phyloP scores from a whole-genome alignment of 2,888 invertebrate species.

The Ecdyonurus torrentis region DNA sequence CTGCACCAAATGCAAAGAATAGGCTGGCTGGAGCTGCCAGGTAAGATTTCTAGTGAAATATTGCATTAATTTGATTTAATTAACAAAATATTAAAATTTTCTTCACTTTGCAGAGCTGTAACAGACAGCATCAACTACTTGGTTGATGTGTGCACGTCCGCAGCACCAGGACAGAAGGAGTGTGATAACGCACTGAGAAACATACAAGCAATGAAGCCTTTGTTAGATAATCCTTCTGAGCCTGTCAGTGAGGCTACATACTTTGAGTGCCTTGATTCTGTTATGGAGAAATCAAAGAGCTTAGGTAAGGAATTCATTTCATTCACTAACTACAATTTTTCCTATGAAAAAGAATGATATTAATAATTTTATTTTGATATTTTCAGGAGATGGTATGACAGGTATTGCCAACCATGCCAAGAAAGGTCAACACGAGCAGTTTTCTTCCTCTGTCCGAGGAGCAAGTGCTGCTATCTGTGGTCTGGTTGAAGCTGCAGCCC shows the following conservation, averaged over 20 bases:
- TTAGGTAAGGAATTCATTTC: conserved; percentile 33
- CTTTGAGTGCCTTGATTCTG: conserved; percentile 82
- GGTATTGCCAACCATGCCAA: conserved; percentile 89
- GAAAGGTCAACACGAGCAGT: conserved; percentile 65
- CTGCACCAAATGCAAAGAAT: conserved; percentile 80
- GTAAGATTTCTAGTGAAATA: conserved; percentile 17
- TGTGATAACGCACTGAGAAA: conserved; percentile 90
- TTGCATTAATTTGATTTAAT: neutral
- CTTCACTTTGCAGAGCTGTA: conserved; percentile 41
- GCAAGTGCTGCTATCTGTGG: conserved; percentile 82
- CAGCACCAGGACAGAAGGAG: conserved; percentile 90
- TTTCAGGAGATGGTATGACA: conserved; percentile 74
- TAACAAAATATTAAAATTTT: neutral
- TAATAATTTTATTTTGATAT: conserved; percentile 10
- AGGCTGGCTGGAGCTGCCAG: conserved; percentile 70
- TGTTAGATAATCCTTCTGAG: conserved; percentile 72
- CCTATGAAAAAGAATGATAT: neutral
- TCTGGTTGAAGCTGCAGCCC: conserved; percentile 82
- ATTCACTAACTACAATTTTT: neutral
- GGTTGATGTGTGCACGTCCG: conserved; percentile 72
- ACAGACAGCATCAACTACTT: conserved; percentile 86
- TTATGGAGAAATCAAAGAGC: conserved; percentile 73
- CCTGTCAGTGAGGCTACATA: conserved; percentile 79
- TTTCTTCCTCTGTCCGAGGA: conserved; percentile 64
- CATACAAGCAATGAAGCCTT: conserved; percentile 67